Evolutionary conservation across 2,888 invertebrate genomes (phyloP), one percentile per base, ranked within the genome.

Genomic region (Troglohyphantes excavatus): DNA sequence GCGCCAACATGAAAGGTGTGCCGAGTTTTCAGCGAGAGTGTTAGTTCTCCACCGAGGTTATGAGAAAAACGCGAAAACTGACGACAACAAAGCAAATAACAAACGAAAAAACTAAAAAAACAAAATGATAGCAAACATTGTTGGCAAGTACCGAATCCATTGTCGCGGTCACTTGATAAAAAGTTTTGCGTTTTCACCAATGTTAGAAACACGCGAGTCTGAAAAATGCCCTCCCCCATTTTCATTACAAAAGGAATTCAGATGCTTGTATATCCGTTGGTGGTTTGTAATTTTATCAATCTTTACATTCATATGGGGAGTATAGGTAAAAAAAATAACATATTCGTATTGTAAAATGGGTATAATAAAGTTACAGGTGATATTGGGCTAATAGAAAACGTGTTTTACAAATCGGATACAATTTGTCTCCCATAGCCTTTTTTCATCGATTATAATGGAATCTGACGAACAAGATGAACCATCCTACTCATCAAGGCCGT

Each of bases 1-100:
- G 72, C 82, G 73, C 63, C 73, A 73, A 53, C 59, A 53, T 68
- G 67, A 68, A 68, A 81, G 79, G 79, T 81, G 79, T 63, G 79
- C 59, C 67, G 29, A 53, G 65, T 63, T 78, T 78, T n/a, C 26
- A 46, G 59, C 23, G 59, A 68, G 53, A 81, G 68, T 68, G 79
- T 81, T 26, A 78, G 43, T 65, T 78, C 21, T 78, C 72, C 46
- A 7, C 27, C 21, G 59, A 73, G 27, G 17, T n/a, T 73, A 29
- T 29, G 61, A 75, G 75, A 61, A 75, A 75, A 75, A 75, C 46
- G 27, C 26, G n/a, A 59, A 75, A 21, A 23, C 29, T 21, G 23
- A 46, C 43, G 21, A 27, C 29, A 68, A 53, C 39, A 39, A 68
- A 17, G 17, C 26, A 43, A 70, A 46, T 11, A 53, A 53, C 7